Percentiles rank a stretch among this genome's conserved stretches.
Conservation (phyloP, 2,888 invertebrate genomes). For the Augiades crinisus region DNA sequence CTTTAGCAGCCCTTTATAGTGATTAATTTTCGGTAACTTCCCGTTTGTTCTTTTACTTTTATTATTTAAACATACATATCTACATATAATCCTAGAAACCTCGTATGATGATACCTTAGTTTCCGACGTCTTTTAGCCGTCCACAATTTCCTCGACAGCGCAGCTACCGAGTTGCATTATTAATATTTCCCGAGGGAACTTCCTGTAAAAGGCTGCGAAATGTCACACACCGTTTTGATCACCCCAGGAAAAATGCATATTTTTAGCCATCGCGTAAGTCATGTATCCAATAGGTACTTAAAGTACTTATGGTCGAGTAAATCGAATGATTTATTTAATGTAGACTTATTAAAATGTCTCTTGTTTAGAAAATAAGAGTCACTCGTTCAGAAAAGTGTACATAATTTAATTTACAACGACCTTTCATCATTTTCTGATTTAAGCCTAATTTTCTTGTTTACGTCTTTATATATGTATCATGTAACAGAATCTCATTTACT, state of each 20-base stretch:
- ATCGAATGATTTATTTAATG: no score
- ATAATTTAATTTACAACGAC: background rate
- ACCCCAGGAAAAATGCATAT: background rate
- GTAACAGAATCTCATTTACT: conserved; percentile 46
- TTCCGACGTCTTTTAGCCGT: background rate
- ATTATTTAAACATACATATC: no score
- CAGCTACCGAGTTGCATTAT: conserved; percentile 1
- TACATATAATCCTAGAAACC: no score
- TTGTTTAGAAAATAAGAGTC: no score
- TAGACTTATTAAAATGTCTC: no score
- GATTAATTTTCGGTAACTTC: no score
- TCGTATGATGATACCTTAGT: no score
- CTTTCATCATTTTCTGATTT: background rate
- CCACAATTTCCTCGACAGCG: background rate
- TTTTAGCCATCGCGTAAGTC: background rate
- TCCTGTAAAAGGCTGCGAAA: background rate
- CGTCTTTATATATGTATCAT: background rate
- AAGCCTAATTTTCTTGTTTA: conserved; percentile 8
- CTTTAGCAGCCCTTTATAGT: no score
- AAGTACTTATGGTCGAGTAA: no score
- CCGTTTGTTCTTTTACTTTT: no score
- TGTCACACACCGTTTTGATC: background rate
- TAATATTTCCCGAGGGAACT: conserved; percentile 5
- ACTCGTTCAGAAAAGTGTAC: no score
- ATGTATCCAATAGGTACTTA: no score